Evolutionary conservation across 2,797 vertebrate species (phyloP).

Genomic region (Aldrovandia affinis): DNA sequence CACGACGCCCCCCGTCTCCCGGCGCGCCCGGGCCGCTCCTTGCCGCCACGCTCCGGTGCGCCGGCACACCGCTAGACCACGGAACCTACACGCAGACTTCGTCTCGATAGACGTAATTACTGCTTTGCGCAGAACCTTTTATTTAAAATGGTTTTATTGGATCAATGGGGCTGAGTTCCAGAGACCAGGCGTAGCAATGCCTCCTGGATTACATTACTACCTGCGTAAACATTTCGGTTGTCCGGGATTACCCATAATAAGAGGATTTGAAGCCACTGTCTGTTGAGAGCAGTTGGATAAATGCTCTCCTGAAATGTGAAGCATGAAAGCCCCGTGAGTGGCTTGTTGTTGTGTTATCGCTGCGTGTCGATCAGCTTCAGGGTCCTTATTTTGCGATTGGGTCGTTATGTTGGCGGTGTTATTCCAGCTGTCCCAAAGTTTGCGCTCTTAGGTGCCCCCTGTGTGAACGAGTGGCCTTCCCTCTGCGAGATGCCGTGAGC

Average conservation of each 20-base stretch:
- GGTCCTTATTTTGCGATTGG: background rate
- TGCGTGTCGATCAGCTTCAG: background rate
- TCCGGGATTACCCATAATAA: background rate
- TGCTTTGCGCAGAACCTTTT: background rate
- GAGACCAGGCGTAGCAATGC: background rate
- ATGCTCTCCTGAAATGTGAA: background rate
- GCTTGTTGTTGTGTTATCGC: background rate
- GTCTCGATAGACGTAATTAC: background rate
- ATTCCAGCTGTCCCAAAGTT: background rate
- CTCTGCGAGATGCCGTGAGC: background rate
- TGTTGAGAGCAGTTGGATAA: background rate
- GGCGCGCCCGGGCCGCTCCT: constrained; percentile 60
- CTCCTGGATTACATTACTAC: background rate
- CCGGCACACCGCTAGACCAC: too few species aligned
- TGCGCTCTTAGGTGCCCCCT: background rate
- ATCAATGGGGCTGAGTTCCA: background rate
- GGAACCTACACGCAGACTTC: background rate
- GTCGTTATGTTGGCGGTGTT: background rate
- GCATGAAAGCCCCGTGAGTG: background rate
- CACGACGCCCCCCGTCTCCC: constrained; percentile 40
- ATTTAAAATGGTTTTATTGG: background rate
- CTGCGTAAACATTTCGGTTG: background rate
- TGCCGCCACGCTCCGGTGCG: constrained; percentile 1
- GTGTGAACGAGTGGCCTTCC: background rate
- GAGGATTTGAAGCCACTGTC: constrained; percentile 10